Evolutionary conservation across 23 tunicate genomes (phyloP).

Genomic region (Styela clava): DNA sequence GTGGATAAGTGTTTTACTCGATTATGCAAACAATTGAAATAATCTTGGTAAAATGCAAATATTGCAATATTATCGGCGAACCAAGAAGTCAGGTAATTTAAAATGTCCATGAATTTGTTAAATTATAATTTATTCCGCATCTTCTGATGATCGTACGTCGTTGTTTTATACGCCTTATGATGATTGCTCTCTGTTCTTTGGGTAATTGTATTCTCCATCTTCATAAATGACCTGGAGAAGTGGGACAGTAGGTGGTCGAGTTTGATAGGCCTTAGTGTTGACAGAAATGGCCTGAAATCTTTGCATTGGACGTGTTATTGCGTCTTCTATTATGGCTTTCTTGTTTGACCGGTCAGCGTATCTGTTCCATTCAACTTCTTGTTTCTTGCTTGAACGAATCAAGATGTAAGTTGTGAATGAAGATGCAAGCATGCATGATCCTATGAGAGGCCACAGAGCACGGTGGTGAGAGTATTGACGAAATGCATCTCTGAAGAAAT

Average conservation of each 20-base stretch:
- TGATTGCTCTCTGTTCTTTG: background rate
- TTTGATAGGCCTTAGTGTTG: background rate
- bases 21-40: too few species aligned
- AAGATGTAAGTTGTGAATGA: conserved; percentile 20
- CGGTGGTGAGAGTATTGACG: too few species aligned
- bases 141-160: too few species aligned
- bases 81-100: too few species aligned
- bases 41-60: too few species aligned
- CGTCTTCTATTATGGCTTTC: background rate
- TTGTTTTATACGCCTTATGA: too few species aligned
- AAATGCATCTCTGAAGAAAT: too few species aligned
- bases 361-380: conserved; percentile 33
- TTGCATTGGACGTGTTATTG: background rate
- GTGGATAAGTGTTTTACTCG: too few species aligned
- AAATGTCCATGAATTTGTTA: too few species aligned
- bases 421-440: conserved; percentile 8
- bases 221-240: background rate
- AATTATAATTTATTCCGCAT: too few species aligned
- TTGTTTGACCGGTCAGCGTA: background rate
- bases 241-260: background rate
- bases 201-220: background rate
- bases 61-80: too few species aligned
- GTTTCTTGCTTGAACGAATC: background rate
- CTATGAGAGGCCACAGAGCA: conserved; percentile 22
- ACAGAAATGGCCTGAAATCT: background rate